These are phyloP conservation scores for Gonocerus acuteangulatus DNA, from an alignment of 2,888 invertebrate genomes.

Conservation along the genomic window DNA sequence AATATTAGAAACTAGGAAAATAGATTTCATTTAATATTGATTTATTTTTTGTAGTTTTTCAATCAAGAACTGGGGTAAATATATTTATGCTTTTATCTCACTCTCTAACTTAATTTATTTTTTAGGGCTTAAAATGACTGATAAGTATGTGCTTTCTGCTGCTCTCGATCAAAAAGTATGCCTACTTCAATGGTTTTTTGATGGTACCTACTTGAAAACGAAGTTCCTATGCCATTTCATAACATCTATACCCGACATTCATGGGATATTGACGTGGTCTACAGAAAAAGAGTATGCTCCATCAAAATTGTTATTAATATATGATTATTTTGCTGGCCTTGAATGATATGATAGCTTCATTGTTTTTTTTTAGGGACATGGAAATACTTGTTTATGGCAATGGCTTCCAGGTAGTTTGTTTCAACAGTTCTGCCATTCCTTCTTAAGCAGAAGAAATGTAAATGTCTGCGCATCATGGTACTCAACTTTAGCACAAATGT, in stretches of 20 bases:
- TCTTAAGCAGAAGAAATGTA: background rate
- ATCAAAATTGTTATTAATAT: background rate
- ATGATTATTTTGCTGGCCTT: background rate
- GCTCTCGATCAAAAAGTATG: constrained; percentile 60
- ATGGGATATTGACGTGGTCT: constrained; percentile 7
- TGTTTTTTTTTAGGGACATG: constrained; percentile 10
- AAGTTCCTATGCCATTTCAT: constrained; percentile 26
- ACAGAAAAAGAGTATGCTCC: background rate
- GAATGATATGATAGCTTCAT: too few relatives aligned
- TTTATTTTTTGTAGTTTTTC: too few relatives aligned
- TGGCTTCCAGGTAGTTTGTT: constrained; percentile 7
- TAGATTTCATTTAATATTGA: too few relatives aligned
- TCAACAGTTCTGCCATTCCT: background rate
- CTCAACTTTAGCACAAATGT: too few relatives aligned
- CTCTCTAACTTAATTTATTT: too few relatives aligned
- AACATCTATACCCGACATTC: constrained; percentile 2
- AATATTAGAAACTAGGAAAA: too few relatives aligned
- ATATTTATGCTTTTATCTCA: too few relatives aligned
- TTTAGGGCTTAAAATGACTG: constrained; percentile 39
- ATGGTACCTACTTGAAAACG: constrained; percentile 42
- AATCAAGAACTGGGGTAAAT: too few relatives aligned
- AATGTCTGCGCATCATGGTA: too few relatives aligned
- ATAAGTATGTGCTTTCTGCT: constrained; percentile 48
- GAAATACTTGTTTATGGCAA: constrained; percentile 4
- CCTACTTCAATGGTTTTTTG: constrained; percentile 46